Base-by-base conservation (phyloP, 2,888 invertebrate genomes). In the Dione vanillae region DNA sequence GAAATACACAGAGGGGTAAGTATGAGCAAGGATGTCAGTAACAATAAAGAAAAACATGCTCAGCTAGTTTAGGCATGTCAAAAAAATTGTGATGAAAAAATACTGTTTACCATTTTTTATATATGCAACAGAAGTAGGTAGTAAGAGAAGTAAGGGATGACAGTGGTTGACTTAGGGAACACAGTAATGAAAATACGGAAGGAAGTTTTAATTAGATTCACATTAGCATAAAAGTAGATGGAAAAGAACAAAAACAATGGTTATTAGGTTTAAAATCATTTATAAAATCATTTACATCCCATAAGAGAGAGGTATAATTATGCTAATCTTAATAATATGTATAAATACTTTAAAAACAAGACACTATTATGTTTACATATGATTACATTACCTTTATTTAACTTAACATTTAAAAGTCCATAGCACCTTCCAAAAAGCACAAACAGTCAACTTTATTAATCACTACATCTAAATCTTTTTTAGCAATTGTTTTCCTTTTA, bases 401-500 rank as follows among this genome's bases (percentile, higher is more conserved):
- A 14, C 5, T 10, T 19, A 49, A 69, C 12, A 20, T 52, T 65
- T 81, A 92, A 78, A 93, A 96, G 85, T 96, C 95, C 89, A 97
- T 94, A 74, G 96, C 96, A 74, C 97, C 98, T 85, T 98, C 98
- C 58, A 98, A 89, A 85, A 98, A 98, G 82, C 96, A 96, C 58
- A 98, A 93, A 69, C 96, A 95, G 79, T 97, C 97, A 2, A 96
- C 95, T 79, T 95, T 95, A 71, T 96, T 95, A 74, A 98, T 95
- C 10, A 96, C 96, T 74, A 95, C 91, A 79, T 97, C 96, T 45
- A 98, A 93, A 87, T 98, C 98, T 80, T 95, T 95, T 83, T 96
- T 97, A 75, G 96, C 95, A 19, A 98, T 91, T 0, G 96, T 97
- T 94, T 98, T 98, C 80, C 97, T 95, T 83, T 97, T 98, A 37